Conservation (phyloP, 2,888 invertebrate species). For the Ichneumon xanthorius region DNA sequence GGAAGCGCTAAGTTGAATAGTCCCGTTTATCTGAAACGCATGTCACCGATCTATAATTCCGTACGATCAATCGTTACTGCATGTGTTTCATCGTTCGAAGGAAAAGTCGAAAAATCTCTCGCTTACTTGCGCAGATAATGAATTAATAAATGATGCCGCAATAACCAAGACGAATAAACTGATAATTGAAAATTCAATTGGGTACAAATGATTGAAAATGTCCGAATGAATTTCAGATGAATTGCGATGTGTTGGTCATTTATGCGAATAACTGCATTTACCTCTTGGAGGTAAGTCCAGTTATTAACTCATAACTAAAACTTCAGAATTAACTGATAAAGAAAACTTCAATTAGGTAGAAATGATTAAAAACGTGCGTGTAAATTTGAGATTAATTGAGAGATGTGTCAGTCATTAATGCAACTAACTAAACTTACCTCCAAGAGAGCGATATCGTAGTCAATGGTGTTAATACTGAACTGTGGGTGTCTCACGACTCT, state of each 20-base stretch:
- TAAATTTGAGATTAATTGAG: background rate
- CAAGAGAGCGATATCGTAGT: conserved; percentile 85
- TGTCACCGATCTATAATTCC: conserved; percentile 34
- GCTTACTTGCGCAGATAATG: too few species aligned
- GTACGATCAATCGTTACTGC: background rate
- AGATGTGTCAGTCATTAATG: background rate
- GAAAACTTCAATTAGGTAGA: too few species aligned
- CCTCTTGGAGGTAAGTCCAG: conserved; percentile 69
- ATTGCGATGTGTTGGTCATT: too few species aligned
- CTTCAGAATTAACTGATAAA: too few species aligned
- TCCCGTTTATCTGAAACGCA: conserved; percentile 21
- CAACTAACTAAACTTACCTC: conserved; percentile 73
- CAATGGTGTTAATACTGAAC: conserved; percentile 79
- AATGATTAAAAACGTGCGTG: background rate
- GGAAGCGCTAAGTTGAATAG: conserved; percentile 33
- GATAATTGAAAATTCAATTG: background rate
- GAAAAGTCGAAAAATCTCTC: too few species aligned
- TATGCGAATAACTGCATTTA: too few species aligned
- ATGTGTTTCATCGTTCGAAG: too few species aligned
- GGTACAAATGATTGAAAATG: too few species aligned
- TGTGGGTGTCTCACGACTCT: conserved; percentile 79
- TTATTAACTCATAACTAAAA: too few species aligned
- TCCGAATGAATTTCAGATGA: too few species aligned
- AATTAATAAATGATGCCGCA: background rate
- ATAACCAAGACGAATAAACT: background rate